Conservation (phyloP, 1,140 invertebrate species). For the Pinna nobilis region DNA sequence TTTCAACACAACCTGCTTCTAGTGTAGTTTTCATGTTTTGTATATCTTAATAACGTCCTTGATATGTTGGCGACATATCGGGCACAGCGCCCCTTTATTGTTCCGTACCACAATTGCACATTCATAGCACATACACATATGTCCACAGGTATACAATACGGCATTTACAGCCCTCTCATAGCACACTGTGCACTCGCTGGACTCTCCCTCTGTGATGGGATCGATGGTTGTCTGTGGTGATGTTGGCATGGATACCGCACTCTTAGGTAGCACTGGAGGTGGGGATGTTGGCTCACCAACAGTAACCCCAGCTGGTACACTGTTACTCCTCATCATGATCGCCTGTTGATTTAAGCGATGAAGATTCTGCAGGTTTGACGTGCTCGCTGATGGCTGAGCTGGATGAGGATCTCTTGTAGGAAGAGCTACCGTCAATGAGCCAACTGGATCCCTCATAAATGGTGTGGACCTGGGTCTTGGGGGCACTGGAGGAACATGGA, state of each 20-base stretch:
- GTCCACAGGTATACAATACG: slow-evolving; percentile 96
- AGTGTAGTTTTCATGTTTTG: slow-evolving; percentile 58
- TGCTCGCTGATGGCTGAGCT: slow-evolving; percentile 31
- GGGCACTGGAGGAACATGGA: slow-evolving; percentile 45
- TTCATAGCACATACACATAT: slow-evolving; percentile 99
- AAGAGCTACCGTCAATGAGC: slow-evolving; percentile 54
- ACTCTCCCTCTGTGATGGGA: slow-evolving; percentile 46
- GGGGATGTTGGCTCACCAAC: slow-evolving; percentile 32
- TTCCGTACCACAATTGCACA: slow-evolving; percentile 95
- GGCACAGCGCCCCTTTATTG: slow-evolving; percentile 89
- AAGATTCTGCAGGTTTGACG: neutral
- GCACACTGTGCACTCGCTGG: slow-evolving; percentile 87
- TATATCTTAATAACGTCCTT: slow-evolving; percentile 95
- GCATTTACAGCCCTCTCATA: slow-evolving; percentile 94
- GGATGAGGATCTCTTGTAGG: slow-evolving; percentile 47
- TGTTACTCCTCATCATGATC: slow-evolving; percentile 56
- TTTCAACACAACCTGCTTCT: too few relatives aligned
- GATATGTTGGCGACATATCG: slow-evolving; percentile 93
- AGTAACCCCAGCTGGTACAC: slow-evolving; percentile 49
- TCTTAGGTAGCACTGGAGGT: slow-evolving; percentile 38
- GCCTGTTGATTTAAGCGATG: neutral
- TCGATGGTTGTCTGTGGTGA: slow-evolving; percentile 47
- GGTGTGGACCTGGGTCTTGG: slow-evolving; percentile 57
- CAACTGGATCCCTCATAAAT: slow-evolving; percentile 47
- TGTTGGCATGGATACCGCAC: slow-evolving; percentile 47